These are phyloP conservation scores for Drosophila rubida DNA, from an alignment of 2,888 invertebrate genomes.

Conservation along the genomic window DNA sequence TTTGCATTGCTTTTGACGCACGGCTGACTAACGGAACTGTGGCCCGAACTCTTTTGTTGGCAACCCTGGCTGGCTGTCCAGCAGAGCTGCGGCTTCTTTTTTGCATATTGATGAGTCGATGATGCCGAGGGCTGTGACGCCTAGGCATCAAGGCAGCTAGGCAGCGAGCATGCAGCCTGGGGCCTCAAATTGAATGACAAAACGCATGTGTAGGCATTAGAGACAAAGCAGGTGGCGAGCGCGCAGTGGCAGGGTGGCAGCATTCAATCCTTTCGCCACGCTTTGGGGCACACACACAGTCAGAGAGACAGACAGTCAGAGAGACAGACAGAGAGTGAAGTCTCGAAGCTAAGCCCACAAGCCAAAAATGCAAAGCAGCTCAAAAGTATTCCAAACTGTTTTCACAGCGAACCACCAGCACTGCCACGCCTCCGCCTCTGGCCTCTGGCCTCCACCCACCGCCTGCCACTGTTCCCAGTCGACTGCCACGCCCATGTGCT, in stretches of 20 bases:
- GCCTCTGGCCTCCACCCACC: not conserved
- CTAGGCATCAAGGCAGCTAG: constrained; percentile 8
- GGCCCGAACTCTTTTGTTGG: constrained; percentile 43
- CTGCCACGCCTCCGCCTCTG: not conserved
- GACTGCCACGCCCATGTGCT: constrained; percentile 37
- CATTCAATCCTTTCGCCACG: constrained; percentile 49
- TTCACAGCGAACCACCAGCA: constrained; percentile 32
- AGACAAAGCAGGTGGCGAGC: not conserved
- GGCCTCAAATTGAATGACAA: constrained; percentile 73
- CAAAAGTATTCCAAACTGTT: constrained; percentile 75
- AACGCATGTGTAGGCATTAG: constrained; percentile 65
- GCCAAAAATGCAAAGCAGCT: constrained; percentile 79
- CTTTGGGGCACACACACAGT: constrained; percentile 15
- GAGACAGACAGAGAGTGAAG: constrained; percentile 15
- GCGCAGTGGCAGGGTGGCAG: constrained; percentile 1
- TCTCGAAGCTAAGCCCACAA: constrained; percentile 60
- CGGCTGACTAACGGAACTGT: constrained; percentile 60
- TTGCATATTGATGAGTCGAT: constrained; percentile 72
- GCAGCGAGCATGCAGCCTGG: constrained; percentile 18
- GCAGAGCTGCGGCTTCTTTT: constrained; percentile 41
- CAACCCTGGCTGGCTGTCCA: constrained; percentile 6
- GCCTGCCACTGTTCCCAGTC: not conserved
- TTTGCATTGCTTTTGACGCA: constrained; percentile 78
- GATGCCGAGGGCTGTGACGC: constrained; percentile 39
- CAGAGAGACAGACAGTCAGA: not conserved